Evolutionary conservation across 2,888 invertebrate species (phyloP).

Genomic region (Chloroclystis v-ata): DNA sequence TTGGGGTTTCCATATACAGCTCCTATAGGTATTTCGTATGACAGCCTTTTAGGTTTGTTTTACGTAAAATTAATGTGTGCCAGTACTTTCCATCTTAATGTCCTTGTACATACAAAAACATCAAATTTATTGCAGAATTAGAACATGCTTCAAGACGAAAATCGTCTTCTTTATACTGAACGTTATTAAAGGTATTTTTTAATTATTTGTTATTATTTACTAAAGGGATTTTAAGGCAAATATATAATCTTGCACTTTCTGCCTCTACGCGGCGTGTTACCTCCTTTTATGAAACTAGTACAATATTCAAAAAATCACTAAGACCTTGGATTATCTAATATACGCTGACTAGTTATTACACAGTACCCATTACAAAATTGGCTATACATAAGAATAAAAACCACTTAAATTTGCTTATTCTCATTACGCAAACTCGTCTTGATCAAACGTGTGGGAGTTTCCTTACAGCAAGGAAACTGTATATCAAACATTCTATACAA

Average conservation of each 20-base stretch:
- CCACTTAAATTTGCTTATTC: slow-evolving; percentile 6
- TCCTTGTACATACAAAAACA: too few species aligned
- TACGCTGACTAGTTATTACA: background rate
- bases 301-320: too few species aligned
- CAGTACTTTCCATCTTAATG: background rate
- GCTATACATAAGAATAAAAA: background rate
- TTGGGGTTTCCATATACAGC: slow-evolving; percentile 20
- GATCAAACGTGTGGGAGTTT: slow-evolving; percentile 20
- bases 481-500: slow-evolving; percentile 2
- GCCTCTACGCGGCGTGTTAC: too few species aligned
- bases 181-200: too few species aligned
- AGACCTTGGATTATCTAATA: background rate
- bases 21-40: background rate
- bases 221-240: too few species aligned
- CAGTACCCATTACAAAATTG: background rate
- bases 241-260: too few species aligned
- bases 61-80: background rate
- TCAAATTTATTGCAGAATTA: too few species aligned
- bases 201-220: too few species aligned
- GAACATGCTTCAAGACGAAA: too few species aligned
- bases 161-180: too few species aligned
- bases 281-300: too few species aligned
- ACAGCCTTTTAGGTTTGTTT: background rate
- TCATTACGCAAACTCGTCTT: slow-evolving; percentile 18
- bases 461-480: slow-evolving; percentile 8